A percentile compares a stretch with the other conserved stretches of the same genome.
These are phyloP conservation scores for Hippolais icterina DNA, from an alignment of 2,113 vertebrate genomes.

Conservation along the genomic window DNA sequence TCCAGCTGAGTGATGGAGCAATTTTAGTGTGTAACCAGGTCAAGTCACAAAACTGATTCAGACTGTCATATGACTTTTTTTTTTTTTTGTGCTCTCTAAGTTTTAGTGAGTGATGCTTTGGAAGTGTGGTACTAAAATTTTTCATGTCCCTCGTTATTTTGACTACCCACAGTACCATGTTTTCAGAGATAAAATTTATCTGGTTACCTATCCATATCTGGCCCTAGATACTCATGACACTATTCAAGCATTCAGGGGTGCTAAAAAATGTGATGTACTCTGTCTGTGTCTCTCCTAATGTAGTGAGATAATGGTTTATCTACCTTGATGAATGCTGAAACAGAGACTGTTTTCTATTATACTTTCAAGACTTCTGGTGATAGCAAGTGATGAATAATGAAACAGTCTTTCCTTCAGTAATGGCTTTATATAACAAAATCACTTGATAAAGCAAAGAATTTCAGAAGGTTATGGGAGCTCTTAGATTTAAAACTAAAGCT, in stretches of 20 bases:
- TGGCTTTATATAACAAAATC: constrained; percentile 46
- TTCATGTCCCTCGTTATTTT: background rate
- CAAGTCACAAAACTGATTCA: background rate
- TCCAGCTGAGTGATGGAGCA: accelerated
- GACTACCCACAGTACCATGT: background rate
- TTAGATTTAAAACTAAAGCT: constrained; percentile 40
- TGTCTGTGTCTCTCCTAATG: background rate
- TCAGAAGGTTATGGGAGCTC: constrained; percentile 20
- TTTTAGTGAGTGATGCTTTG: background rate
- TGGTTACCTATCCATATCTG: background rate
- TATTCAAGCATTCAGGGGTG: background rate
- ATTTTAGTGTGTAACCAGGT: background rate
- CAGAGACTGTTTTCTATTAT: constrained; percentile 21
- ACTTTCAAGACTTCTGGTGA: constrained; percentile 12
- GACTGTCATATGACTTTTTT: background rate
- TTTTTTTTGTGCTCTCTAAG: background rate
- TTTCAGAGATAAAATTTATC: background rate
- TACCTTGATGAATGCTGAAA: constrained; percentile 1
- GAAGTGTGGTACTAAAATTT: background rate
- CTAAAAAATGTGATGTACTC: background rate
- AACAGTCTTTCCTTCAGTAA: constrained; percentile 16
- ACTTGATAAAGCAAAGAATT: constrained; percentile 33
- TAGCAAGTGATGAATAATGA: constrained; percentile 48
- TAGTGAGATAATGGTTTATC: background rate
- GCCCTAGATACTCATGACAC: background rate